Conservation (phyloP, 2,888 invertebrate species). For the Cheilosia vulpina region DNA sequence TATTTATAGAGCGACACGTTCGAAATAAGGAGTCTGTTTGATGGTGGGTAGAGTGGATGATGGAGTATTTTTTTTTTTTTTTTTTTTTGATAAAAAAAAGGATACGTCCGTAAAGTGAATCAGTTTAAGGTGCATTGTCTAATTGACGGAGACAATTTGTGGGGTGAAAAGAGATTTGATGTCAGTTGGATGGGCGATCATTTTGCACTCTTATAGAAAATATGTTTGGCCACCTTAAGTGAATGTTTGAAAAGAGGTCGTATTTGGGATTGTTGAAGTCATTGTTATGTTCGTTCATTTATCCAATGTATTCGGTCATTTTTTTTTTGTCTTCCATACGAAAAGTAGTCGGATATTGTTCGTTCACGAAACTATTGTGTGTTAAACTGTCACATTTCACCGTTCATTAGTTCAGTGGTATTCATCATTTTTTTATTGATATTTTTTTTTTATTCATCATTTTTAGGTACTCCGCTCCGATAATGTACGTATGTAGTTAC, state of each 20-base stretch:
- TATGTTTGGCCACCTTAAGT: not conserved
- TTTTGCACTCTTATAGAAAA: not conserved
- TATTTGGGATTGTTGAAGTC: not conserved
- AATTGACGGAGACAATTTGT: constrained; percentile 35
- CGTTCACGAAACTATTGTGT: too few relatives aligned
- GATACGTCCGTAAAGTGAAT: constrained; percentile 24
- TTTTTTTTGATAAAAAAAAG: not conserved
- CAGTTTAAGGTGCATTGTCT: constrained; percentile 36
- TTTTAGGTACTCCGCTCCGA: too few relatives aligned
- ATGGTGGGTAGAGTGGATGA: constrained; percentile 34
- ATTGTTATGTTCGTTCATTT: not conserved
- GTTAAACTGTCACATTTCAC: not conserved
- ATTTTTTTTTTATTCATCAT: not conserved
- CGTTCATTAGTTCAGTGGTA: not conserved
- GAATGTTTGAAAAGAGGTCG: too few relatives aligned
- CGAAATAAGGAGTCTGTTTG: constrained; percentile 36
- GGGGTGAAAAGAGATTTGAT: not conserved
- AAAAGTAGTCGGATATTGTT: not conserved
- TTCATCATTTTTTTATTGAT: not conserved
- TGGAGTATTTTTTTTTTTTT: constrained; percentile 33
- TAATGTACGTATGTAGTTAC: too few relatives aligned
- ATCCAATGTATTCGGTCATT: not conserved
- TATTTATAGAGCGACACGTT: constrained; percentile 56
- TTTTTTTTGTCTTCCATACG: not conserved
- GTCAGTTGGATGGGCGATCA: not conserved